phyloP scores from a whole-genome alignment of 2,888 invertebrate genomes.

The Drosophila maculinotata region DNA sequence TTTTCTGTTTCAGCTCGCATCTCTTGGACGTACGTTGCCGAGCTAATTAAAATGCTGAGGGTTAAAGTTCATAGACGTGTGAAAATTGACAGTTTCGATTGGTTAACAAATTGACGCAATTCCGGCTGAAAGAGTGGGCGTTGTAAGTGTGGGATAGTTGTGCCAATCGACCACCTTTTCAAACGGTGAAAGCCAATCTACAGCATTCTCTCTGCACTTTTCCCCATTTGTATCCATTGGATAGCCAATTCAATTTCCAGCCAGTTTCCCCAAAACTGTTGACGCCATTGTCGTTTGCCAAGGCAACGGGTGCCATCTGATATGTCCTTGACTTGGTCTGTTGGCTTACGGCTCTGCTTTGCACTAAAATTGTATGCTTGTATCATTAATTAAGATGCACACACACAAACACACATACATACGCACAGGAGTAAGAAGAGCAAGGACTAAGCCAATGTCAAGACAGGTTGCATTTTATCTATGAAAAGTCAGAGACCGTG shows the following conservation, averaged over 20 bases:
- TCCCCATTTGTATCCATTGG: conserved; percentile 2
- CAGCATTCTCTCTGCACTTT: too few relatives aligned
- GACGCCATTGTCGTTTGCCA: conserved; percentile 12
- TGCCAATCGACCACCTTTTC: too few relatives aligned
- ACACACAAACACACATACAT: conserved; percentile 12
- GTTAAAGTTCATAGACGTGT: conserved; percentile 45
- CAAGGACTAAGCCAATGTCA: conserved; percentile 14
- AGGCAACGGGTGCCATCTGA: background rate
- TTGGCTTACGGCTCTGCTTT: too few relatives aligned
- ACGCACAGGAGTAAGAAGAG: background rate
- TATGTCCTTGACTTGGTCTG: background rate
- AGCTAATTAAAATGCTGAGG: conserved; percentile 54
- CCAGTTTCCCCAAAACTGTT: conserved; percentile 21
- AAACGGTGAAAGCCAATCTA: too few relatives aligned
- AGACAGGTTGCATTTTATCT: conserved; percentile 44
- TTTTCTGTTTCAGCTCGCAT: conserved; percentile 1
- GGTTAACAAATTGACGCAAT: conserved; percentile 28
- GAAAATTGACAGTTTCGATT: conserved; percentile 46
- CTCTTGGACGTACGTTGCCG: background rate
- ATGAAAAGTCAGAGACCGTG: conserved; percentile 34
- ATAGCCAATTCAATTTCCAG: conserved; percentile 23
- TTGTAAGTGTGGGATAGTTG: background rate
- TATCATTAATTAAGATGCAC: conserved; percentile 64
- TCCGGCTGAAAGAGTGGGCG: background rate
- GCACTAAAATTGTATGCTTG: conserved; percentile 47